Evolutionary conservation across 1,140 invertebrate genomes (phyloP).

Genomic region (Mesaphorura yosii): DNA sequence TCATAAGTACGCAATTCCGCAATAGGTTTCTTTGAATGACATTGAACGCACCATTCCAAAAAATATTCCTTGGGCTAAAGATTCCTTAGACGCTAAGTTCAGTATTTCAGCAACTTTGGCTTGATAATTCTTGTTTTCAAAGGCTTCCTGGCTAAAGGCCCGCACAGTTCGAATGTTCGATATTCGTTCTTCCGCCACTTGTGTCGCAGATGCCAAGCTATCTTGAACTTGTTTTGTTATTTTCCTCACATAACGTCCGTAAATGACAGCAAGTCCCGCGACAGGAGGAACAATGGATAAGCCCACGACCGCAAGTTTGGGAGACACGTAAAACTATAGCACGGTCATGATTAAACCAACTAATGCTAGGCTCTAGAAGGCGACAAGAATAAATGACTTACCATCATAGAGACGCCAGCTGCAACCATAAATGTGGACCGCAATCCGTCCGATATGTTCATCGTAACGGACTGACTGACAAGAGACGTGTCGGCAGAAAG

Average conservation of each 20-base stretch:
- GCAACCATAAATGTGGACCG: conserved; percentile 69
- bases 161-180: conserved; percentile 89
- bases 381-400: conserved; percentile 61
- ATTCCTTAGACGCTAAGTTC: conserved; percentile 70
- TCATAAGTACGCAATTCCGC: neutral
- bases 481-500: conserved; percentile 78
- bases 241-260: conserved; percentile 73
- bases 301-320: conserved; percentile 71
- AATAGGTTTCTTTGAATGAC: neutral
- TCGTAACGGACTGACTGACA: conserved; percentile 81
- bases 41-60: conserved; percentile 65
- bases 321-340: conserved; percentile 84
- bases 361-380: conserved; percentile 72
- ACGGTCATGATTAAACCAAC: conserved; percentile 73
- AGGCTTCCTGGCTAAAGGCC: conserved; percentile 73
- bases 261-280: conserved; percentile 70
- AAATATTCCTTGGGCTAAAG: conserved; percentile 73
- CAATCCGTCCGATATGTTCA: conserved; percentile 87
- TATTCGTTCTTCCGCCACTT: conserved; percentile 83
- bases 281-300: conserved; percentile 78
- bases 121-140: conserved; percentile 60
- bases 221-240: conserved; percentile 65
- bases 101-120: conserved; percentile 61
- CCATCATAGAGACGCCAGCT: conserved; percentile 87
- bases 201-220: conserved; percentile 46